These are phyloP conservation scores for Melanotus villosus DNA, from an alignment of 2,888 invertebrate species.

Conservation along the genomic window DNA sequence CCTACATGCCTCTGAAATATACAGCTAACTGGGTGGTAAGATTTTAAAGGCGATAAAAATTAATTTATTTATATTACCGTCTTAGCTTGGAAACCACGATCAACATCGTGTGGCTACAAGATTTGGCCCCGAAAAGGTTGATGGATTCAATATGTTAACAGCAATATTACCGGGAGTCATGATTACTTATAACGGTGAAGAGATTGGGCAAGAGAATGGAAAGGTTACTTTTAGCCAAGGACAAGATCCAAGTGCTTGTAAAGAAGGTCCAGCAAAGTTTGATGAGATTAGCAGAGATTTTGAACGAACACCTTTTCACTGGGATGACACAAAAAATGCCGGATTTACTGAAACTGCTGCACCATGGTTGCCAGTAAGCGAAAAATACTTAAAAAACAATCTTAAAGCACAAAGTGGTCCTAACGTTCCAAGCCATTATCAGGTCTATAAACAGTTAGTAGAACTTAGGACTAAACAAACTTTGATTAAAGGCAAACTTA, in stretches of 20 bases:
- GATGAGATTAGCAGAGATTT: constrained; percentile 78
- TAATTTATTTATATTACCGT: constrained; percentile 3
- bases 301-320: constrained; percentile 86
- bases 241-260: constrained; percentile 73
- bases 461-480: constrained; percentile 70
- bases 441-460: constrained; percentile 74
- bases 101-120: constrained; percentile 78
- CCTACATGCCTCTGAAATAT: constrained; percentile 74
- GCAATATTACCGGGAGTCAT: constrained; percentile 88
- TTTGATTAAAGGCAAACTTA: constrained; percentile 69
- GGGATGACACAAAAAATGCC: constrained; percentile 75
- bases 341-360: constrained; percentile 69
- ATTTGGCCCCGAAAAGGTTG: constrained; percentile 77
- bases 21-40: constrained; percentile 84
- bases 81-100: constrained; percentile 83
- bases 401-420: constrained; percentile 69
- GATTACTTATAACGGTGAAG: constrained; percentile 90
- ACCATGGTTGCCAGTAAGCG: constrained; percentile 81
- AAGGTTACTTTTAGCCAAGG: constrained; percentile 69
- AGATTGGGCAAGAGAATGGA: constrained; percentile 80
- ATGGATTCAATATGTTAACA: constrained; percentile 88
- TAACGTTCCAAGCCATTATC: constrained; percentile 72
- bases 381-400: constrained; percentile 74
- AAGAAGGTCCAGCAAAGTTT: constrained; percentile 74
- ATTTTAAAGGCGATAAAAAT: neutral